Conservation (phyloP, 1,140 invertebrate genomes). For the Ruditapes philippinarum region DNA sequence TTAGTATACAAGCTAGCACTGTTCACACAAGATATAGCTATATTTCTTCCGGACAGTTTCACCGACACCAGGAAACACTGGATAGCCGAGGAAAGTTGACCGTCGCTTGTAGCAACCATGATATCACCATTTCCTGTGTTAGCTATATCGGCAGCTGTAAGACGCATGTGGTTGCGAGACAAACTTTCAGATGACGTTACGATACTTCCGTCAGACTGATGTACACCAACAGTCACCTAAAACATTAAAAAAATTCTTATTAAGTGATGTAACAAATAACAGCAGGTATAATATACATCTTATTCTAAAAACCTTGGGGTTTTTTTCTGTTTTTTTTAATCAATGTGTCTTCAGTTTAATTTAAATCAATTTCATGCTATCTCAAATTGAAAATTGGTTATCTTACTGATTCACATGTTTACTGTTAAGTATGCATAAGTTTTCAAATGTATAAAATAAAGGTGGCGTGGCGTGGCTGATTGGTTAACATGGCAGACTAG, state of each 20-base stretch:
- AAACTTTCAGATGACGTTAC: constrained; percentile 89
- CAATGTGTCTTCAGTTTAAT: no score
- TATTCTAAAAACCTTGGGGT: no score
- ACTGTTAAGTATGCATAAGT: no score
- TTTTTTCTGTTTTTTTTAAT: no score
- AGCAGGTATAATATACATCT: no score
- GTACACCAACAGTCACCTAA: constrained; percentile 78
- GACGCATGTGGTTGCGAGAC: constrained; percentile 91
- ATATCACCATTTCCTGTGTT: constrained; percentile 90
- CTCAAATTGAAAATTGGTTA: no score
- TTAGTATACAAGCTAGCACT: constrained; percentile 94
- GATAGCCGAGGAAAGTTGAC: constrained; percentile 90
- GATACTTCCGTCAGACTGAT: constrained; percentile 69
- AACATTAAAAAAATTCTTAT: neutral
- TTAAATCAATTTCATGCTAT: no score
- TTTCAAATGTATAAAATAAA: no score
- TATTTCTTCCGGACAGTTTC: constrained; percentile 86
- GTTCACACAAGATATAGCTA: constrained; percentile 90
- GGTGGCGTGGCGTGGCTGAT: no score
- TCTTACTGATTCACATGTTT: no score
- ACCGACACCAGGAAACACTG: constrained; percentile 91
- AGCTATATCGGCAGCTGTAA: constrained; percentile 91
- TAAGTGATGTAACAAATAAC: no score
- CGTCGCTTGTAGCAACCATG: constrained; percentile 91
- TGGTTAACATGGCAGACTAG: no score